phyloP scores from a whole-genome alignment of 2,888 invertebrate species.

The Ormyrus labotus region DNA sequence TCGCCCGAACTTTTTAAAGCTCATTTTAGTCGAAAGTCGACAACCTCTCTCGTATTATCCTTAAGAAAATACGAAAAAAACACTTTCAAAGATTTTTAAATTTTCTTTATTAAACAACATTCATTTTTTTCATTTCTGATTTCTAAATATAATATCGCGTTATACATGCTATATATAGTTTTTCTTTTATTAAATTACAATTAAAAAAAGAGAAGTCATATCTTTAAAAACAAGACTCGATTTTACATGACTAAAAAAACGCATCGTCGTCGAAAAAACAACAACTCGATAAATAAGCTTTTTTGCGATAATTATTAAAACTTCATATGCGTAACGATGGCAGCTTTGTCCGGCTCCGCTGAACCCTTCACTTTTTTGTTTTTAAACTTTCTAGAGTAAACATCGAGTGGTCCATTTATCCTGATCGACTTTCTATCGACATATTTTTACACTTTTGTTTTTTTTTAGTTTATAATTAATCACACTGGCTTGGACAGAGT shows the following conservation, averaged over 20 bases:
- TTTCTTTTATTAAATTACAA: constrained; percentile 41
- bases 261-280: constrained; percentile 31
- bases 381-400: constrained; percentile 47
- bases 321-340: constrained; percentile 38
- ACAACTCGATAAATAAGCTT: constrained; percentile 45
- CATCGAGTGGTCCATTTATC: constrained; percentile 58
- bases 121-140: constrained; percentile 22
- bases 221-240: constrained; percentile 42
- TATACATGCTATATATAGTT: constrained; percentile 2
- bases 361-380: constrained; percentile 29
- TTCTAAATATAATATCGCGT: constrained; percentile 38
- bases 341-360: constrained; percentile 57
- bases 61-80: constrained; percentile 31
- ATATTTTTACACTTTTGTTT: constrained; percentile 42
- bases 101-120: constrained; percentile 53
- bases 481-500: constrained; percentile 60
- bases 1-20: constrained; percentile 21
- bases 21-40: constrained; percentile 16
- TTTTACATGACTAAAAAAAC: constrained; percentile 38
- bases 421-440: constrained; percentile 52
- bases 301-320: constrained; percentile 20
- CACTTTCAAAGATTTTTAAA: constrained; percentile 44
- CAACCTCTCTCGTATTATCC: neutral
- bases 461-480: constrained; percentile 56
- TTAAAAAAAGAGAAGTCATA: constrained; percentile 32